Evolutionary conservation across 2,888 invertebrate genomes (phyloP).

Genomic region (Hypomecis atomaria): DNA sequence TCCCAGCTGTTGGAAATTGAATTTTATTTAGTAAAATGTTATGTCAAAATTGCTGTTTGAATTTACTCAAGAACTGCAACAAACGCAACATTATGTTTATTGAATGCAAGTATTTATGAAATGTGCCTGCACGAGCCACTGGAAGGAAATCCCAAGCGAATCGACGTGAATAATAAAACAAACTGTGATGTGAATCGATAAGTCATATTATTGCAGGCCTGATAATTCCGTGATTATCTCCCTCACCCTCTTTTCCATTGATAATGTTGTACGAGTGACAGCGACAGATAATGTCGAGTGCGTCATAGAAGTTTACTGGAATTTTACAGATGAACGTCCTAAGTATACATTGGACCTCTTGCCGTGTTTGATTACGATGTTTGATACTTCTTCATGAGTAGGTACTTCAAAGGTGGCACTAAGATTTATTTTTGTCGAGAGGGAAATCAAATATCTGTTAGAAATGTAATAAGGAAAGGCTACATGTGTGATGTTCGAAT

Average conservation of each 20-base stretch:
- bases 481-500: too few species aligned
- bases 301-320: slow-evolving; percentile 25
- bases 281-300: neutral
- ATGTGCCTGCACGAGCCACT: slow-evolving; percentile 34
- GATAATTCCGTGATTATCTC: slow-evolving; percentile 1
- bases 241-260: neutral
- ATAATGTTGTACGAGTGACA: neutral
- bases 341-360: slow-evolving; percentile 36
- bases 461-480: neutral
- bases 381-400: slow-evolving; percentile 28
- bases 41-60: too few species aligned
- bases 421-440: slow-evolving; percentile 10
- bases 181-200: slow-evolving; percentile 48
- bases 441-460: slow-evolving; percentile 21
- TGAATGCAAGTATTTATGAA: slow-evolving; percentile 35
- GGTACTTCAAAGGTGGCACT: slow-evolving; percentile 3
- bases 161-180: slow-evolving; percentile 46
- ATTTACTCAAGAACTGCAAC: neutral
- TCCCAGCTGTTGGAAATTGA: too few species aligned
- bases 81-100: slow-evolving; percentile 19
- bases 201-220: slow-evolving; percentile 42
- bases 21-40: too few species aligned
- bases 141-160: slow-evolving; percentile 46
- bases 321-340: slow-evolving; percentile 44
- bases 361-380: slow-evolving; percentile 32